Evolutionary conservation across 2,888 invertebrate species (phyloP).

Genomic region (Drosophila atroscutellata): DNA sequence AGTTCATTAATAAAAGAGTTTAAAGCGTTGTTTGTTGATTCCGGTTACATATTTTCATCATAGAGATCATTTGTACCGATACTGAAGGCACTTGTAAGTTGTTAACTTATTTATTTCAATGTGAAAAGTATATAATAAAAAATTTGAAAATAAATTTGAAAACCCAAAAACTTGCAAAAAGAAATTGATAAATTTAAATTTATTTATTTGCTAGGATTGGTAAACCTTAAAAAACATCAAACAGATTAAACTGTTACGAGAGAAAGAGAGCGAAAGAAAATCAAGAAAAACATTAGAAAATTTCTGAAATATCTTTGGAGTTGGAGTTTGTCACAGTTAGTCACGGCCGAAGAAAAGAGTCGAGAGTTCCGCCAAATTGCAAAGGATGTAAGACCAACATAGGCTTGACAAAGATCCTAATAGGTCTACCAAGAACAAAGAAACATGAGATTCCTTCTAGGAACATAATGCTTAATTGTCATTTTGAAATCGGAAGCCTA

Average conservation of each 20-base stretch:
- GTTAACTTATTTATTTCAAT: too few relatives aligned
- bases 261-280: not conserved
- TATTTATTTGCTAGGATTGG: not conserved
- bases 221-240: not conserved
- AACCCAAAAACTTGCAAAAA: not conserved
- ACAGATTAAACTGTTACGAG: not conserved
- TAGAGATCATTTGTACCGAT: slow-evolving; percentile 7
- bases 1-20: not conserved
- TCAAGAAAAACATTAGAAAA: not conserved
- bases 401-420: not conserved
- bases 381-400: not conserved
- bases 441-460: not conserved
- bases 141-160: not conserved
- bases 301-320: not conserved
- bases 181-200: not conserved
- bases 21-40: slow-evolving; percentile 20
- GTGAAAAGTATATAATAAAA: not conserved
- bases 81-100: not conserved
- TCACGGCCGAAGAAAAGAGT: not conserved
- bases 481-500: not conserved
- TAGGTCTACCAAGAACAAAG: not conserved
- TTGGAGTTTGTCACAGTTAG: not conserved
- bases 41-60: slow-evolving; percentile 41
- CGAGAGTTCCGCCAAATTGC: not conserved
- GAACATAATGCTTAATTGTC: not conserved